Percentiles rank a stretch among this genome's conserved stretches.
Conservation (phyloP, 2,797 vertebrate genomes). For the Sebastes matsubarae region DNA sequence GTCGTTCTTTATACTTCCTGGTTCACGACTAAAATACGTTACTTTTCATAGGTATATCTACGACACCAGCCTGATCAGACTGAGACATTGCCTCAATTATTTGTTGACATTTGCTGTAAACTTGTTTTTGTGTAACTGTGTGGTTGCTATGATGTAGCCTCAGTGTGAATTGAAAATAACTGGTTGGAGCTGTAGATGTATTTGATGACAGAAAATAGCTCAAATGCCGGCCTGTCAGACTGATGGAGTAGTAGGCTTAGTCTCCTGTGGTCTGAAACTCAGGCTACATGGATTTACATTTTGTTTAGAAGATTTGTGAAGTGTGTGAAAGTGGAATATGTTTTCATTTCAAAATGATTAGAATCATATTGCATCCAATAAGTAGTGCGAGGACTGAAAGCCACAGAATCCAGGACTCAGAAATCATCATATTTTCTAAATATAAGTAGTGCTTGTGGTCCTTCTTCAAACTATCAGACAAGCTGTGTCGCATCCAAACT, state of each 20-base stretch:
- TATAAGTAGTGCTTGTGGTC: not conserved
- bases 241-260: not conserved
- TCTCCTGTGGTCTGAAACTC: not conserved
- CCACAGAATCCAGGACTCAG: too few relatives aligned
- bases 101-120: not conserved
- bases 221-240: not conserved
- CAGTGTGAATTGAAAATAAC: not conserved
- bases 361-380: not conserved
- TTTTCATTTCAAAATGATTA: not conserved
- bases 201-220: not conserved
- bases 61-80: too few relatives aligned
- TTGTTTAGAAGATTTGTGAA: not conserved
- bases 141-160: not conserved
- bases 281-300: not conserved
- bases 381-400: not conserved
- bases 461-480: not conserved
- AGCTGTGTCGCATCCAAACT: not conserved
- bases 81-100: not conserved
- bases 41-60: too few relatives aligned
- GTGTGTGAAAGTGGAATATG: not conserved
- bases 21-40: too few relatives aligned
- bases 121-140: not conserved
- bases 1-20: too few relatives aligned
- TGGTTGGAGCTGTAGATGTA: not conserved
- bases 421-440: not conserved